phyloP scores from a whole-genome alignment of 2,797 vertebrate genomes.

The Darevskia nairensis region DNA sequence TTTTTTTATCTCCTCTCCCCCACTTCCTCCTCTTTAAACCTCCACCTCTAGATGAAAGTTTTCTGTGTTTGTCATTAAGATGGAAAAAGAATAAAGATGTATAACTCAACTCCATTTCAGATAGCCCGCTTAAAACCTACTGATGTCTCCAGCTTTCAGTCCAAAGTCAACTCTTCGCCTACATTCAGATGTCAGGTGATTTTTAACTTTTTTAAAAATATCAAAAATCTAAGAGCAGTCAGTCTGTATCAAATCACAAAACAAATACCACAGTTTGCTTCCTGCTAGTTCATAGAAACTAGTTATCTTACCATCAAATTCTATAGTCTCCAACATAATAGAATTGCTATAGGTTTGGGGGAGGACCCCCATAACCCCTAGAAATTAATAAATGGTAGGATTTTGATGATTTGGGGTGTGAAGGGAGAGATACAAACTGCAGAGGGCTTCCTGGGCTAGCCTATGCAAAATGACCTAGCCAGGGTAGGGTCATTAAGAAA shows the following conservation, averaged over 20 bases:
- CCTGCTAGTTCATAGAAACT: too few species aligned
- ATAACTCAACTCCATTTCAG: constrained; percentile 26
- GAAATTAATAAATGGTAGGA: too few species aligned
- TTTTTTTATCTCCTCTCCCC: background rate
- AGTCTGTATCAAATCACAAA: background rate
- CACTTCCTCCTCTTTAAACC: background rate
- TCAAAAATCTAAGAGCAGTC: background rate
- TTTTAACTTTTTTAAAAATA: background rate
- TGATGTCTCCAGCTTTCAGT: constrained; percentile 8
- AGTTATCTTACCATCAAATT: too few species aligned
- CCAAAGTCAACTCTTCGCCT: constrained; percentile 3
- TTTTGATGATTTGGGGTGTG: too few species aligned
- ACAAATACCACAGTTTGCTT: background rate
- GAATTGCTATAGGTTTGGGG: too few species aligned
- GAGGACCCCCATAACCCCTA: too few species aligned
- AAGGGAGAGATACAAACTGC: too few species aligned
- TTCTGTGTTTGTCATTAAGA: background rate
- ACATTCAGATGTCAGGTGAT: background rate
- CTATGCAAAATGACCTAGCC: too few species aligned
- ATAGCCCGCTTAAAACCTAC: background rate
- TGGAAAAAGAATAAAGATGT: constrained; percentile 23
- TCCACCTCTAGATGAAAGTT: constrained; percentile 35
- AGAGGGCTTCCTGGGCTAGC: too few species aligned
- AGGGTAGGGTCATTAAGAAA: too few species aligned
- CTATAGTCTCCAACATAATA: too few species aligned